phyloP scores from a whole-genome alignment of 2,888 invertebrate genomes.

The Cremastinae sp. region DNA sequence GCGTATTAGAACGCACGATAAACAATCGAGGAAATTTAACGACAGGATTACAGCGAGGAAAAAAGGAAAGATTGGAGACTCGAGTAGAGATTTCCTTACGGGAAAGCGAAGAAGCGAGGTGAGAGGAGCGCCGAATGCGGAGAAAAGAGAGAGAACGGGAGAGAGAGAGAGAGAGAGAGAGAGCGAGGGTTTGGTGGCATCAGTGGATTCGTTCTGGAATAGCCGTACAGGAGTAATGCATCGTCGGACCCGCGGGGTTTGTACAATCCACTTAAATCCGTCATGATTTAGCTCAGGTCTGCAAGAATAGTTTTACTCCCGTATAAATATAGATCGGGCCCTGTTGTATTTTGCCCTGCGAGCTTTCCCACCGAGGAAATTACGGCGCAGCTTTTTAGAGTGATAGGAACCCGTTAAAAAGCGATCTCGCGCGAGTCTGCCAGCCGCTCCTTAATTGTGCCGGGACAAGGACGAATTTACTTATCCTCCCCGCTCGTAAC shows the following conservation, averaged over 20 bases:
- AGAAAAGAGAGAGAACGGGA: slow-evolving; percentile 1
- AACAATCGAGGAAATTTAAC: slow-evolving; percentile 10
- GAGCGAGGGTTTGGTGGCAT: slow-evolving; percentile 38
- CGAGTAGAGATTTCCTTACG: not conserved
- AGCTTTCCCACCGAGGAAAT: slow-evolving; percentile 52
- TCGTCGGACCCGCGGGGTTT: slow-evolving; percentile 75
- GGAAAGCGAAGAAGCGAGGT: slow-evolving; percentile 2
- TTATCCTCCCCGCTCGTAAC: not conserved
- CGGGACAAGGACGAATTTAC: slow-evolving; percentile 52
- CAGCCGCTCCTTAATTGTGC: slow-evolving; percentile 60
- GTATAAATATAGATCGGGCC: slow-evolving; percentile 1
- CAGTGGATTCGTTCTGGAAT: slow-evolving; percentile 69
- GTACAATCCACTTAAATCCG: slow-evolving; percentile 79
- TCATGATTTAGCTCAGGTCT: slow-evolving; percentile 77
- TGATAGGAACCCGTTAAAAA: slow-evolving; percentile 75
- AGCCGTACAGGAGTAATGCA: slow-evolving; percentile 74
- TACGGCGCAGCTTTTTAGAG: slow-evolving; percentile 74
- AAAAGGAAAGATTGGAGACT: not conserved
- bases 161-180: not conserved
- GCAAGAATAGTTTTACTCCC: slow-evolving; percentile 49
- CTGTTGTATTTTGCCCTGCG: slow-evolving; percentile 5
- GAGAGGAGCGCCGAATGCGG: not conserved
- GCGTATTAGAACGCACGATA: no score
- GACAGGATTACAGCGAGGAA: no score
- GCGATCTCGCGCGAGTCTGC: slow-evolving; percentile 57